A percentile compares a stretch with the other conserved stretches of the same genome.
These are phyloP conservation scores for Acestrorhynchus altus DNA, from an alignment of 2,797 vertebrate genomes.

Conservation along the genomic window DNA sequence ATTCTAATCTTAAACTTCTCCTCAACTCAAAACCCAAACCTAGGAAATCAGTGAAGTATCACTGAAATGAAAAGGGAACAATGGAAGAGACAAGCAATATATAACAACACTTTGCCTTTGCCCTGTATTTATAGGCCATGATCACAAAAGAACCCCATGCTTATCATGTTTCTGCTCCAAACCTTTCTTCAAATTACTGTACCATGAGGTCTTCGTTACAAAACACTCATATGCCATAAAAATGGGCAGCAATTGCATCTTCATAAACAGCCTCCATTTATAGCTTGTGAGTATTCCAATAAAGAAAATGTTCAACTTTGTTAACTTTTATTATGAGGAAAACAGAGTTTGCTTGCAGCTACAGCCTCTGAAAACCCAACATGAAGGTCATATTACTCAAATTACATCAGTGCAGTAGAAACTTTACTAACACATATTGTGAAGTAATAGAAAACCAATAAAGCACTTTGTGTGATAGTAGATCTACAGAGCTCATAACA, in stretches of 20 bases:
- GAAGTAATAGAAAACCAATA: slow-evolving; percentile 28
- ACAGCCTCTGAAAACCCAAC: neutral
- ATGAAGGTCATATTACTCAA: neutral
- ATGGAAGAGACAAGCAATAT: neutral
- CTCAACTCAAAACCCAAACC: too few species aligned
- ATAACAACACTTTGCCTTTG: too few species aligned
- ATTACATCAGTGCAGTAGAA: neutral
- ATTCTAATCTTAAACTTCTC: too few species aligned
- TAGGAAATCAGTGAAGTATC: too few species aligned
- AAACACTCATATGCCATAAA: neutral
- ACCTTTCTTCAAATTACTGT: neutral
- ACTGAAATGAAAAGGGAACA: neutral
- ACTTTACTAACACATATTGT: slow-evolving; percentile 8
- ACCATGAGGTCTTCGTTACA: neutral
- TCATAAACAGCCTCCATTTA: neutral
- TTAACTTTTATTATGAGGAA: too few species aligned
- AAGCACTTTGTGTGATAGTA: slow-evolving; percentile 4
- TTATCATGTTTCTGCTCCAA: neutral
- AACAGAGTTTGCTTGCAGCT: neutral
- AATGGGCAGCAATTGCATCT: neutral
- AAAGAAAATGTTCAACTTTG: neutral
- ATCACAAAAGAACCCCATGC: neutral
- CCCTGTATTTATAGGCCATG: neutral
- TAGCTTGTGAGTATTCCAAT: neutral
- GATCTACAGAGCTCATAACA: slow-evolving; percentile 17